Evolutionary conservation across 2,888 invertebrate genomes (phyloP), one percentile per base, ranked within the genome.

Genomic region (Rhaphigaster nebulosa): DNA sequence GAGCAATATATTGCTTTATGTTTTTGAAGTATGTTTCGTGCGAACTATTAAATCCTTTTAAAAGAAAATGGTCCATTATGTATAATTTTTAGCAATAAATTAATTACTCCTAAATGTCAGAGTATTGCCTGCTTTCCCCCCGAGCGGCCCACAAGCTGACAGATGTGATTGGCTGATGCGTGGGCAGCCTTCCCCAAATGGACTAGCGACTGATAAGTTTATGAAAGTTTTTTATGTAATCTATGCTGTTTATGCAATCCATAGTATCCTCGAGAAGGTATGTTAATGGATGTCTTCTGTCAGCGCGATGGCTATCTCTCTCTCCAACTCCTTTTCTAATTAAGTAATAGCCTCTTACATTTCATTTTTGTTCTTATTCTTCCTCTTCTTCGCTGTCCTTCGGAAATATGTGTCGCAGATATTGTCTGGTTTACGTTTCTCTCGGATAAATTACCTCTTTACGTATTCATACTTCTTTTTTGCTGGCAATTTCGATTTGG

Each of bases 181-280:
- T 84, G 84, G 84, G 84, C 84, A 0, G 84, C 15, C 84, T n/a
- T 84, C n/a, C 45, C 84, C 45, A 84, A 50, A 41, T 50, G 84
- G 84, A 13, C n/a, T 50, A 26, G 45, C 26, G 84, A 34, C 70
- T 45, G 84, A 84, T 84, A 84, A 84, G n/a, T 84, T 84, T 84
- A 84, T 84, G 84, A 84, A 84, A 84, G 45, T 84, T 84, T 84
- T 84, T 84, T 84, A 45, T 50, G 41, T 84, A 45, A 45, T 84
- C 45, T 84, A n/a, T 84, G 26, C 50, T 45, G 26, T 84, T 84
- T 84, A 84, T 84, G 84, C n/a, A 84, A 84, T 80, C 20, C 12
- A 41, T 18, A 41, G 0, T 41, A 80, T 41, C 80, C 45, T 45
- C 6, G n/a, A 3, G 4, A n/a, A 29, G 80, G 38, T 41, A 45